Conservation (phyloP, 2,888 invertebrate species). For the Ormyrus pomaceus region DNA sequence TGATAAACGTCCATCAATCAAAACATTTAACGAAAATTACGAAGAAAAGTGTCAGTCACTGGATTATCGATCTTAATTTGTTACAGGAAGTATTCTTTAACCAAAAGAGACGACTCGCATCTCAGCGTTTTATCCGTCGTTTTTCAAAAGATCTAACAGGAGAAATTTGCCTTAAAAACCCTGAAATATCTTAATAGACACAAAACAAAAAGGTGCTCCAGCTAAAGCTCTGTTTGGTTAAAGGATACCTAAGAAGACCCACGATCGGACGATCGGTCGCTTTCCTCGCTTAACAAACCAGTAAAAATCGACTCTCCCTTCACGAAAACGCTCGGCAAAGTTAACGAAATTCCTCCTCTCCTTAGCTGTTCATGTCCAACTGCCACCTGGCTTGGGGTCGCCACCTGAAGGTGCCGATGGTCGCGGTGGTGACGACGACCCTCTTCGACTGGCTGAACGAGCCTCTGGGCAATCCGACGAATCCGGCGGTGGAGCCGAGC, state of each 20-base stretch:
- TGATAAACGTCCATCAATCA: too few relatives aligned
- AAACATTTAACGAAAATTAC: too few relatives aligned
- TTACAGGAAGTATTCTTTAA: too few relatives aligned
- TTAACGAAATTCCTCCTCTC: not conserved
- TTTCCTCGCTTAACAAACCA: not conserved
- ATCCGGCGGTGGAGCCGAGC: constrained; percentile 61
- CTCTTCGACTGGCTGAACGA: constrained; percentile 65
- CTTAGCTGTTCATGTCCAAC: constrained; percentile 53
- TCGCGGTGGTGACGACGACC: constrained; percentile 60
- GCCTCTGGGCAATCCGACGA: constrained; percentile 63
- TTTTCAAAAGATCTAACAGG: too few relatives aligned
- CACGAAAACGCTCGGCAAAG: not conserved
- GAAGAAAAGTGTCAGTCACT: too few relatives aligned
- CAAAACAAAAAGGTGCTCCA: not conserved
- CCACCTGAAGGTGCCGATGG: constrained; percentile 64
- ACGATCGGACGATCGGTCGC: not conserved
- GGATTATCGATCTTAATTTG: too few relatives aligned
- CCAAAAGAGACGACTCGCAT: too few relatives aligned
- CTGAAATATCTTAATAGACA: not conserved
- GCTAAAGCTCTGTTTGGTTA: too few relatives aligned
- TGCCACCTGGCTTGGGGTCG: constrained; percentile 64
- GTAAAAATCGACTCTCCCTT: too few relatives aligned
- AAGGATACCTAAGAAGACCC: not conserved
- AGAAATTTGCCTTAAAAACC: not conserved
- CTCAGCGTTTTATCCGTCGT: too few relatives aligned